Percentiles rank a stretch among this genome's conserved stretches.
Evolutionary conservation across 92 coral and sea anemone genomes (phyloP).

Genomic region (Galaxea fascicularis): DNA sequence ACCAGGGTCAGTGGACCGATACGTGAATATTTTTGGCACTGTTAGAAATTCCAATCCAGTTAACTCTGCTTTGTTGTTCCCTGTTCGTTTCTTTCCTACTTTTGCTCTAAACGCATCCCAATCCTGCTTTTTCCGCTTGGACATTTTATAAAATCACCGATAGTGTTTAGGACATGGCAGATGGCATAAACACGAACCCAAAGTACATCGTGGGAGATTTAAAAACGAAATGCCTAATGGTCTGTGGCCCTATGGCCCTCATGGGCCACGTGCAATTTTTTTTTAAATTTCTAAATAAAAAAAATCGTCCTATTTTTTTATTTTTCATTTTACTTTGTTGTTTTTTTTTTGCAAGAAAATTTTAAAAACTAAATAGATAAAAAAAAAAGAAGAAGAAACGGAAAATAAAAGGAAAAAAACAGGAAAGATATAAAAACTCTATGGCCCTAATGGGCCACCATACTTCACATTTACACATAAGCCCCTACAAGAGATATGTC

Average conservation of each 20-base stretch:
- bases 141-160: no score
- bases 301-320: not conserved
- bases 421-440: not conserved
- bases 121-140: no score
- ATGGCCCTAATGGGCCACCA: slow-evolving; percentile 7
- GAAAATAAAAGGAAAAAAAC: not conserved
- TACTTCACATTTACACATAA: no score
- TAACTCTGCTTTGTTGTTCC: slow-evolving; percentile 47
- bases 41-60: slow-evolving; percentile 51
- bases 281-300: not conserved
- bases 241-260: not conserved
- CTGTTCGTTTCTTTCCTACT: no score
- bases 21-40: slow-evolving; percentile 1
- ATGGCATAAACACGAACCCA: no score
- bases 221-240: not conserved
- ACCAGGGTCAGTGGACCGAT: not conserved
- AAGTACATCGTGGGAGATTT: not conserved
- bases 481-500: no score
- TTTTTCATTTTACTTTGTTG: not conserved
- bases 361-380: no score
- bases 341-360: no score
- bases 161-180: no score
- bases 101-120: no score
- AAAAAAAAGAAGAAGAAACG: not conserved
- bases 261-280: not conserved